A percentile compares a stretch with the other conserved stretches of the same genome.
Conservation (phyloP, 1,140 invertebrate genomes). For the Eriocheir sinensis region DNA sequence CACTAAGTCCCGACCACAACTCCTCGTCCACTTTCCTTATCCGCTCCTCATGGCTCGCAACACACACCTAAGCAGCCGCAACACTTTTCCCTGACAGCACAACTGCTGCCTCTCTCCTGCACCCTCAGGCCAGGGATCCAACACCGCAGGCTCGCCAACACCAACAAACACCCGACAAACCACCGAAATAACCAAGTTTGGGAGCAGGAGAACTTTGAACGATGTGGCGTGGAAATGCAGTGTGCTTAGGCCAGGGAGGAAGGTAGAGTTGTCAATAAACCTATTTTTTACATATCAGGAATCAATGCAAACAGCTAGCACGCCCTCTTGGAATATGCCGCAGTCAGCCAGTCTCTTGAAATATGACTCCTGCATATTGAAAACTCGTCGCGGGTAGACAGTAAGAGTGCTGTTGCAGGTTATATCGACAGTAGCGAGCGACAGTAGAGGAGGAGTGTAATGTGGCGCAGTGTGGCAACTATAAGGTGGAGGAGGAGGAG, state of each 20-base stretch:
- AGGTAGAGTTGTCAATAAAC: conserved; percentile 77
- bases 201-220: conserved; percentile 64
- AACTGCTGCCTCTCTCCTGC: neutral
- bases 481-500: too few species aligned
- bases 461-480: conserved; percentile 55
- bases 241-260: too few species aligned
- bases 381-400: neutral
- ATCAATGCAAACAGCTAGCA: conserved; percentile 70
- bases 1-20: neutral
- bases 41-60: too few species aligned
- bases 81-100: neutral
- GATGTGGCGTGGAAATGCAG: conserved; percentile 66
- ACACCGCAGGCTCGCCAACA: neutral
- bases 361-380: conserved; percentile 17
- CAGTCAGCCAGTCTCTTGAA: neutral
- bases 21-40: neutral
- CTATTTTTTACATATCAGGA: conserved; percentile 71
- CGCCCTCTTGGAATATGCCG: conserved; percentile 49
- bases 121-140: neutral
- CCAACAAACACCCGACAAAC: neutral
- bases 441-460: too few species aligned
- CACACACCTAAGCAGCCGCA: too few species aligned
- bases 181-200: conserved; percentile 29
- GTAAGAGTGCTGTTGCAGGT: conserved; percentile 1
- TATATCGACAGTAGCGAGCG: neutral